These are phyloP conservation scores for Anolis carolinensis DNA, from an alignment of 2,113 vertebrate genomes.

Conservation along the genomic window DNA sequence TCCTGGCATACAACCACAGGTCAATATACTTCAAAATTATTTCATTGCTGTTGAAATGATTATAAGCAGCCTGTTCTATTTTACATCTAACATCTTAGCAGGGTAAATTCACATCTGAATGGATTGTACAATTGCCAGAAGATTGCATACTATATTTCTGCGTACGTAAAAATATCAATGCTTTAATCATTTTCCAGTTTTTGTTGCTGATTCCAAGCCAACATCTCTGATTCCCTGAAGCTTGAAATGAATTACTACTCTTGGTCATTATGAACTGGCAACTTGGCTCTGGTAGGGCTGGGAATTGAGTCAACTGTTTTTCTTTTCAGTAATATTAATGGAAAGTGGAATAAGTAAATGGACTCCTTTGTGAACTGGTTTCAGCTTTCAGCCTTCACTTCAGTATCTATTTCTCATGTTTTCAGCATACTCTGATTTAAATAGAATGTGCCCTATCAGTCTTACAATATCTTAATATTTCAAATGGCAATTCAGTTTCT, in stretches of 20 bases:
- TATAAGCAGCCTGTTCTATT: background rate
- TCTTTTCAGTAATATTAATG: constrained; percentile 48
- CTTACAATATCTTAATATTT: constrained; percentile 30
- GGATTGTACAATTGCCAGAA: background rate
- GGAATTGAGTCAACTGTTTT: constrained; percentile 50
- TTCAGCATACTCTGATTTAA: background rate
- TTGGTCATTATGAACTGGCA: background rate
- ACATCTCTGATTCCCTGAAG: constrained; percentile 45
- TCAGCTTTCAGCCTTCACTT: constrained; percentile 23
- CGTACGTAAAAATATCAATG: no score
- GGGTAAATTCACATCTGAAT: constrained; percentile 14
- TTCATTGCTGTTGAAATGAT: background rate
- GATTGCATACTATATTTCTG: constrained; percentile 34
- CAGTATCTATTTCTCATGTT: constrained; percentile 17
- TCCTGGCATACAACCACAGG: background rate
- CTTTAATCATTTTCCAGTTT: constrained; percentile 49
- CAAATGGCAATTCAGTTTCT: constrained; percentile 22
- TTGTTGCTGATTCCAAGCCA: constrained; percentile 28
- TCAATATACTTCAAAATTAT: background rate
- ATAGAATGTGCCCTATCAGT: constrained; percentile 46
- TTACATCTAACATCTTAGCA: constrained; percentile 8
- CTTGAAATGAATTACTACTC: constrained; percentile 49
- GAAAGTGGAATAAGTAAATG: constrained; percentile 46
- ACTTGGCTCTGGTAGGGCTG: constrained; percentile 26
- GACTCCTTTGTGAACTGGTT: constrained; percentile 49